Percentiles rank a stretch among this genome's conserved stretches.
phyloP scores from a whole-genome alignment of 2,888 invertebrate genomes.

The Chrysotoxum bicinctum region DNA sequence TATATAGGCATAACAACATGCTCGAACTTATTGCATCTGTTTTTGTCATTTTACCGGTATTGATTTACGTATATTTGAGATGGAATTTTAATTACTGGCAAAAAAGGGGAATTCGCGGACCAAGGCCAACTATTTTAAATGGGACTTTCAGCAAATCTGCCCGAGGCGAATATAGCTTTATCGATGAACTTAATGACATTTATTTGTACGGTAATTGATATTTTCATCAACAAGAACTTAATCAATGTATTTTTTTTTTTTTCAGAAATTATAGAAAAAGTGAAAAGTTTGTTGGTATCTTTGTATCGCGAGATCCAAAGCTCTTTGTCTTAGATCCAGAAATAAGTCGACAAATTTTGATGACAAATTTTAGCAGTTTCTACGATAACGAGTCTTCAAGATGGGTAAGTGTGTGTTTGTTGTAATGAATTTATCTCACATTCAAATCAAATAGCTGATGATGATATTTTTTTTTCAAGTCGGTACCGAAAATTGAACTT shows the following conservation, averaged over 20 bases:
- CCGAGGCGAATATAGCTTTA: constrained; percentile 75
- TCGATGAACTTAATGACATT: constrained; percentile 79
- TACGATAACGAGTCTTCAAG: constrained; percentile 75
- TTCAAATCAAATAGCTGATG: neutral
- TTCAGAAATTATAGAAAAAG: constrained; percentile 74
- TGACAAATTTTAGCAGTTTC: constrained; percentile 73
- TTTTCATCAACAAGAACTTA: neutral
- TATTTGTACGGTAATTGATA: constrained; percentile 77
- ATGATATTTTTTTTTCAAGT: constrained; percentile 48
- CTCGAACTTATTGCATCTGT: neutral
- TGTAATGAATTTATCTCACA: neutral
- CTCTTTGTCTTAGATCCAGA: constrained; percentile 79
- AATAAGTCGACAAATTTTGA: constrained; percentile 74
- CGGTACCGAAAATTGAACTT: constrained; percentile 68
- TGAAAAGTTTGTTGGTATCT: constrained; percentile 79
- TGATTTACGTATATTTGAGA: constrained; percentile 76
- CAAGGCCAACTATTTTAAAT: constrained; percentile 77
- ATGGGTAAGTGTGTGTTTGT: constrained; percentile 70
- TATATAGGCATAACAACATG: constrained; percentile 11
- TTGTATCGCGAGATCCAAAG: constrained; percentile 76
- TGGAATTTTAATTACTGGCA: constrained; percentile 80
- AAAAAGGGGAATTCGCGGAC: constrained; percentile 78
- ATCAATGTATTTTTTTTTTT: neutral
- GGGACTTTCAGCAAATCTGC: constrained; percentile 79
- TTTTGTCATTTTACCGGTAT: neutral